phyloP scores from a whole-genome alignment of 2,797 vertebrate genomes.

The Myotis daubentonii region DNA sequence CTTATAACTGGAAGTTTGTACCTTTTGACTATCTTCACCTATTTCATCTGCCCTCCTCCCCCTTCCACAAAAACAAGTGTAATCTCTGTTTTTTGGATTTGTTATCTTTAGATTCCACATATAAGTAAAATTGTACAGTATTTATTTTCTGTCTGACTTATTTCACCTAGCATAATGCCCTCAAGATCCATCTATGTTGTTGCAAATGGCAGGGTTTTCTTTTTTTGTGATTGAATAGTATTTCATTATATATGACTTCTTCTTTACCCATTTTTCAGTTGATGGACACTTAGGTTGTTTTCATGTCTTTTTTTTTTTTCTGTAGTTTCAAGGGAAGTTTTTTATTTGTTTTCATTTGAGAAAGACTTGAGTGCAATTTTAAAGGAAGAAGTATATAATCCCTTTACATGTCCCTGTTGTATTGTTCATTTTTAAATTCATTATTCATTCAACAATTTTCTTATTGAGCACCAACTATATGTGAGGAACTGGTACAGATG shows the following conservation, averaged over 20 bases:
- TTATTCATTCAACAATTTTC: background rate
- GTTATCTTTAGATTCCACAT: background rate
- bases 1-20: background rate
- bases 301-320: too few relatives aligned
- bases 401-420: background rate
- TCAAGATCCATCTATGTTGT: background rate
- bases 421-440: background rate
- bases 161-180: background rate
- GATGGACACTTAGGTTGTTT: background rate
- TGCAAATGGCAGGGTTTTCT: background rate
- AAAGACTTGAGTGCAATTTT: background rate
- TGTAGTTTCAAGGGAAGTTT: background rate
- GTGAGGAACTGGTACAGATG: background rate
- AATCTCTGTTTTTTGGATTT: background rate
- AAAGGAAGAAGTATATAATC: background rate
- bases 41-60: background rate
- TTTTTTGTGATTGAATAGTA: background rate
- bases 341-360: slow-evolving; percentile 1
- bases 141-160: background rate
- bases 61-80: background rate
- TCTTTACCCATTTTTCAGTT: background rate
- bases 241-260: background rate
- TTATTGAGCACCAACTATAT: background rate
- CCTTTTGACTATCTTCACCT: background rate
- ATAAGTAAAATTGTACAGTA: background rate